These are phyloP conservation scores for Tetramorium alpestre DNA, from an alignment of 1,140 invertebrate genomes.

Conservation along the genomic window DNA sequence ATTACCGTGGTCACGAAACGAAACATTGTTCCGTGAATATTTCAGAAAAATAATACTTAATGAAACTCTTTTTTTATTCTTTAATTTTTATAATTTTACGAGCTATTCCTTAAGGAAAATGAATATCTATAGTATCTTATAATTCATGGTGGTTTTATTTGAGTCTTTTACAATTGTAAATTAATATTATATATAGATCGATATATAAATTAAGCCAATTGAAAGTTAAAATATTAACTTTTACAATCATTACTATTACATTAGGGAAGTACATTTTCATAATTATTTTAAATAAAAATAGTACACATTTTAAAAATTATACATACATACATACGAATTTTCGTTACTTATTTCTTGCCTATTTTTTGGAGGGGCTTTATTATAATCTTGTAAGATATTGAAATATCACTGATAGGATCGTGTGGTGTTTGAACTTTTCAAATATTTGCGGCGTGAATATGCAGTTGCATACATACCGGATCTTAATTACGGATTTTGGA, in stretches of 20 bases:
- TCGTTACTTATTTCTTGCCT: not conserved
- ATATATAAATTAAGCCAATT: not conserved
- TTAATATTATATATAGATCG: not conserved
- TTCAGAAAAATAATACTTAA: not conserved
- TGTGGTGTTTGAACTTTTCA: conserved; percentile 11
- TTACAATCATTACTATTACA: not conserved
- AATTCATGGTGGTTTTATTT: not conserved
- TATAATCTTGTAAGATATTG: conserved; percentile 2
- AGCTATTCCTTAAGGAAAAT: not conserved
- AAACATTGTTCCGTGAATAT: not conserved
- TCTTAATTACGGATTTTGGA: conserved; percentile 54
- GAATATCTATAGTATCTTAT: not conserved
- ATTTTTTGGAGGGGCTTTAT: not conserved
- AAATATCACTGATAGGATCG: not conserved
- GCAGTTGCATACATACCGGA: conserved; percentile 40
- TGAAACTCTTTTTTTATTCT: not conserved
- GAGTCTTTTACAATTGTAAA: not conserved
- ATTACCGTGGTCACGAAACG: not conserved
- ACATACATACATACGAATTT: not conserved
- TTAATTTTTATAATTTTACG: not conserved
- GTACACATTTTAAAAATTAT: not conserved
- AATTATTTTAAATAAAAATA: not conserved
- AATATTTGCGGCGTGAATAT: conserved; percentile 13
- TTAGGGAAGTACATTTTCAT: not conserved
- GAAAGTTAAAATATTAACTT: not conserved